phyloP scores from a whole-genome alignment of 2,113 vertebrate species.

The Megaceryle maxima region DNA sequence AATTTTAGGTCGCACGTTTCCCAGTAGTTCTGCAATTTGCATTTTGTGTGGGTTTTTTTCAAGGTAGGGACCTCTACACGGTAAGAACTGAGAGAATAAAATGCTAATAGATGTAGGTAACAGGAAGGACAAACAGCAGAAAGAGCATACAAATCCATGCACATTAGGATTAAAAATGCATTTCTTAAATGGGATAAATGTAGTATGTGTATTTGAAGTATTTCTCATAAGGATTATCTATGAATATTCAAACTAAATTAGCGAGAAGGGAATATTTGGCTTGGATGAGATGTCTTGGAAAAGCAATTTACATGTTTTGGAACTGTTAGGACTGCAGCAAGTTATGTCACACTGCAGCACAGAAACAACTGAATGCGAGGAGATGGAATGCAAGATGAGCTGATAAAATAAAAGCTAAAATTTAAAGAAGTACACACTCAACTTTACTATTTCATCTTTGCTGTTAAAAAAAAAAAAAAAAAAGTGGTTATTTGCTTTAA shows the following conservation, averaged over 20 bases:
- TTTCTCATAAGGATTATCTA: constrained; percentile 36
- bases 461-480: constrained; percentile 4
- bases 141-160: neutral
- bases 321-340: neutral
- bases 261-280: constrained; percentile 34
- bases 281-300: constrained; percentile 29
- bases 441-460: neutral
- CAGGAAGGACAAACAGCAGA: neutral
- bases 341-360: constrained; percentile 9
- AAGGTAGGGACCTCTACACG: neutral
- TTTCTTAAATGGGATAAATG: neutral
- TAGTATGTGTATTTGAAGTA: neutral
- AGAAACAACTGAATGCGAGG: neutral
- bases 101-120: neutral
- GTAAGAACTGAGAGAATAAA: neutral
- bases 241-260: constrained; percentile 30
- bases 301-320: constrained; percentile 11
- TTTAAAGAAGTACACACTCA: constrained; percentile 15
- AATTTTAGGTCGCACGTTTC: neutral
- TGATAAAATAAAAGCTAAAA: constrained; percentile 4
- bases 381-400: constrained; percentile 29
- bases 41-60: neutral
- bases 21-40: neutral
- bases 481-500: neutral
- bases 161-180: neutral